Conservation (phyloP, 92 coral and sea anemone genomes). For the Epizoanthus rinbou region DNA sequence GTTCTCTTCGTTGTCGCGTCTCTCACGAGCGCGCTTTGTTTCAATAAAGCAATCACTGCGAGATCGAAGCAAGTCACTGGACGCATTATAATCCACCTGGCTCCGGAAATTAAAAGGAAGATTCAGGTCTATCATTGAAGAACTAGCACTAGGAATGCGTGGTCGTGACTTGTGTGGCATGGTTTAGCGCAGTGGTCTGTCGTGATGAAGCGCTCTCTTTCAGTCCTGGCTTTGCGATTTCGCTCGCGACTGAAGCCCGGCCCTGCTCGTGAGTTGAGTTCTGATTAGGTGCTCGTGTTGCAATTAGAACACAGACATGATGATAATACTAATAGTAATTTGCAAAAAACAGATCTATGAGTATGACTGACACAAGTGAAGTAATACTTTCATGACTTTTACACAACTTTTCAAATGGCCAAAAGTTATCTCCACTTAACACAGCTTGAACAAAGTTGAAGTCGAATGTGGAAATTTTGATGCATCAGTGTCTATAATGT, state of each 20-base stretch:
- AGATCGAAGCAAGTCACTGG: conserved; percentile 81
- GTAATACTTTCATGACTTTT: no score
- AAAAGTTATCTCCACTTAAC: neutral
- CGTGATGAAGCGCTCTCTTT: neutral
- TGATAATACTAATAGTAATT: neutral
- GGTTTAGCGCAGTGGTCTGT: neutral
- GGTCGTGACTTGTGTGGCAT: conserved; percentile 64
- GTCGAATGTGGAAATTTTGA: neutral
- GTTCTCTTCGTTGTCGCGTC: conserved; percentile 22
- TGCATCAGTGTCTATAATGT: neutral
- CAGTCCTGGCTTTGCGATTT: no score
- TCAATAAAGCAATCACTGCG: conserved; percentile 90
- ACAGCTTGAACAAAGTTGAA: neutral
- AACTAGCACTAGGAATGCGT: conserved; percentile 49
- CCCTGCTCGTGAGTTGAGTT: no score
- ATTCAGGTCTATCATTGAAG: conserved; percentile 42
- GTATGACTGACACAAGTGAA: no score
- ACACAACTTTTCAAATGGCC: no score
- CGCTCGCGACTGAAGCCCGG: no score
- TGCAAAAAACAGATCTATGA: neutral
- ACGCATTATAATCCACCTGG: conserved; percentile 75
- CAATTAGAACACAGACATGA: neutral
- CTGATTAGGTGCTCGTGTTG: conserved; percentile 1
- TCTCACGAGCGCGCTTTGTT: conserved; percentile 67
- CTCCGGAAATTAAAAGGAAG: conserved; percentile 68